Percentiles rank a stretch among this genome's conserved stretches.
Evolutionary conservation across 2,113 vertebrate genomes (phyloP).

Genomic region (Herpetotheres cachinnans): DNA sequence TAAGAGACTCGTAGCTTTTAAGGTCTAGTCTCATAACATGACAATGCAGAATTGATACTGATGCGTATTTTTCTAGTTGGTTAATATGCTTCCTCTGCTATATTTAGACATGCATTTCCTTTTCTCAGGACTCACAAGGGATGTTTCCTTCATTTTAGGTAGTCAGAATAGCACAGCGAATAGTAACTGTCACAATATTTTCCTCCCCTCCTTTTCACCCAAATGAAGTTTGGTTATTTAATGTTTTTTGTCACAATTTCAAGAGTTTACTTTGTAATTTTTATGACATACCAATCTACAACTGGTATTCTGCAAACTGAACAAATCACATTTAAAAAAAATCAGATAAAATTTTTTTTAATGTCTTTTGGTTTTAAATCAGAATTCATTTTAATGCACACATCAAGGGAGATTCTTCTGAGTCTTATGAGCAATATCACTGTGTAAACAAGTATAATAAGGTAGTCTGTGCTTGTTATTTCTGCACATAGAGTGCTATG

Average conservation of each 20-base stretch:
- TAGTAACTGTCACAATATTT: background rate
- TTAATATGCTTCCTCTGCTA: background rate
- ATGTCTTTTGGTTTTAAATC: too few relatives aligned
- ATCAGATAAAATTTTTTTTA: background rate
- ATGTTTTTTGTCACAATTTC: background rate
- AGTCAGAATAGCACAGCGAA: background rate
- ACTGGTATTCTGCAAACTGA: background rate
- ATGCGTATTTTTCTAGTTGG: background rate
- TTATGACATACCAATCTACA: background rate
- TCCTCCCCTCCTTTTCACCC: background rate
- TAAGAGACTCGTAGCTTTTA: background rate
- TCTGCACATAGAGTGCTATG: background rate
- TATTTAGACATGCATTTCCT: background rate
- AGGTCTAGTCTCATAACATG: background rate
- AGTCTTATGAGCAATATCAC: background rate
- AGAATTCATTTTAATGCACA: background rate
- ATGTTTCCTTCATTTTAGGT: background rate
- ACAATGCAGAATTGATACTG: background rate
- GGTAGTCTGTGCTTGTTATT: background rate
- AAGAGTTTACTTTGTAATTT: background rate
- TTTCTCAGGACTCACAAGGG: background rate
- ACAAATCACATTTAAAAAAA: background rate
- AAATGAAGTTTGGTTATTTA: background rate
- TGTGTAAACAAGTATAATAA: background rate
- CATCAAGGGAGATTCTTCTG: background rate